phyloP scores from a whole-genome alignment of 2,888 invertebrate genomes.

The Pachydiplax longipennis region DNA sequence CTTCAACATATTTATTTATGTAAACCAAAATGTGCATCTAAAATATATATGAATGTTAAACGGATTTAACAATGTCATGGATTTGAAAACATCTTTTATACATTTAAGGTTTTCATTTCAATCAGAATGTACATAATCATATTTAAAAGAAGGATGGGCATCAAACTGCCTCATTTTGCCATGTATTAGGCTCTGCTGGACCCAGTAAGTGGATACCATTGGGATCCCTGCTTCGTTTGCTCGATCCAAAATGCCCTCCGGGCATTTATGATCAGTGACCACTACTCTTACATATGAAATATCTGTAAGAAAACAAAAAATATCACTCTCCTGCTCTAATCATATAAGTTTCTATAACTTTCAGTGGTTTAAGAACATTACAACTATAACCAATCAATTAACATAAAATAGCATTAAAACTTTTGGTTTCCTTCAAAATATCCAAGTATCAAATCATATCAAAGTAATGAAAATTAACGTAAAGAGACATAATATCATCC shows the following conservation, averaged over 20 bases:
- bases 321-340: background rate
- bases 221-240: slow-evolving; percentile 69
- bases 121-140: slow-evolving; percentile 60
- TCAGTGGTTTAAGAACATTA: too few species aligned
- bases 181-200: slow-evolving; percentile 72
- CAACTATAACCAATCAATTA: too few species aligned
- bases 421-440: too few species aligned
- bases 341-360: too few species aligned
- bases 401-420: too few species aligned
- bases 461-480: too few species aligned
- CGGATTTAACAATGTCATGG: background rate
- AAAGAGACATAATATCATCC: too few species aligned
- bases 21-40: background rate
- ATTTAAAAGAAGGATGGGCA: slow-evolving; percentile 64
- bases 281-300: slow-evolving; percentile 58
- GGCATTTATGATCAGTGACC: slow-evolving; percentile 71
- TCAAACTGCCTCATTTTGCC: slow-evolving; percentile 64
- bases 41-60: background rate
- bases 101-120: background rate
- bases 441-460: too few species aligned
- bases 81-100: background rate
- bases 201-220: slow-evolving; percentile 73
- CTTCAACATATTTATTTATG: too few species aligned
- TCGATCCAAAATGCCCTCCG: slow-evolving; percentile 63
- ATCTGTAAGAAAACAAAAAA: background rate